These are phyloP conservation scores for Anoura caudifer DNA, from an alignment of 2,113 vertebrate genomes.

Conservation along the genomic window DNA sequence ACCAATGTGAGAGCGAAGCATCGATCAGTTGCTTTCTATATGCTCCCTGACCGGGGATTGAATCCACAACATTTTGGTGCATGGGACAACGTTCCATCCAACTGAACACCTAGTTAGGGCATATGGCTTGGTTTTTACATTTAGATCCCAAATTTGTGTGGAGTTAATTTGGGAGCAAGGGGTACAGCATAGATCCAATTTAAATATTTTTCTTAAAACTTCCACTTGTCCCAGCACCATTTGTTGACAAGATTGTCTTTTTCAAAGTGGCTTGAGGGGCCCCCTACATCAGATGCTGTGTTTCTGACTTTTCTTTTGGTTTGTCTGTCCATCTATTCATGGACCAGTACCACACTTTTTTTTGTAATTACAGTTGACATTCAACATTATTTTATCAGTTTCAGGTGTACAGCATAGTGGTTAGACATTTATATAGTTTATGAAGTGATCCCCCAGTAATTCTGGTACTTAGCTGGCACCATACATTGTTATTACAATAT, in stretches of 20 bases:
- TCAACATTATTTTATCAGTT: background rate
- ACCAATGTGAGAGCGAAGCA: too few relatives aligned
- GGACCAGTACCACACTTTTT: background rate
- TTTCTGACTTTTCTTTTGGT: background rate
- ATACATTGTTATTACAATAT: background rate
- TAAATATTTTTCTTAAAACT: background rate
- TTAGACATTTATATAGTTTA: background rate
- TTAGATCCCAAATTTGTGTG: background rate
- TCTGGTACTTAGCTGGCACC: background rate
- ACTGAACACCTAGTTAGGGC: too few relatives aligned
- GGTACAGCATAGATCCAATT: background rate
- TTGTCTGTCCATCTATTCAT: background rate
- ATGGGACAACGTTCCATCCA: too few relatives aligned
- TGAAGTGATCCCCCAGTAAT: background rate
- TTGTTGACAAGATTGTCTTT: background rate
- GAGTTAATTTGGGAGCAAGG: background rate
- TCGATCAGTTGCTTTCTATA: too few relatives aligned
- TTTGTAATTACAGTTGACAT: background rate
- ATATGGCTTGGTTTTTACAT: background rate
- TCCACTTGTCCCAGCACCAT: background rate
- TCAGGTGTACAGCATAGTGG: background rate
- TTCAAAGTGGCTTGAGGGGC: background rate
- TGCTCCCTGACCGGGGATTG: too few relatives aligned
- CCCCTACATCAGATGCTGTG: background rate
- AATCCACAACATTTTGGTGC: too few relatives aligned